A percentile compares a stretch with the other conserved stretches of the same genome.
Evolutionary conservation across 2,113 vertebrate species (phyloP).

Genomic region (Coracopsis vasa): DNA sequence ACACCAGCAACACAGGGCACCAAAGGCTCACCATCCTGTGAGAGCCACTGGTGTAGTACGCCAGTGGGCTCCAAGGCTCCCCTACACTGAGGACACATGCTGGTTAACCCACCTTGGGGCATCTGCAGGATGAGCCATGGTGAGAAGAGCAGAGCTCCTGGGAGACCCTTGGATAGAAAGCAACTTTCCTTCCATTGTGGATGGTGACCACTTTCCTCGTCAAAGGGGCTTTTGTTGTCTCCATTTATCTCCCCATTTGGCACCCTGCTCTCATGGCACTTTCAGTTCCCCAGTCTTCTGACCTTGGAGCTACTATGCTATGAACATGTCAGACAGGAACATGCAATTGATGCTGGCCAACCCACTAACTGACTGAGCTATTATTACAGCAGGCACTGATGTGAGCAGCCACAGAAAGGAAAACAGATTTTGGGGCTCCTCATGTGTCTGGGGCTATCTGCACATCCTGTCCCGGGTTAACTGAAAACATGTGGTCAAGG

Average conservation of each 20-base stretch:
- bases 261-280: not conserved
- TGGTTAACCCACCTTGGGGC: not conserved
- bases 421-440: slow-evolving; percentile 10
- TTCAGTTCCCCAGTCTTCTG: not conserved
- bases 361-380: not conserved
- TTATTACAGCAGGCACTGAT: slow-evolving; percentile 15
- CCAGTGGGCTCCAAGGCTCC: not conserved
- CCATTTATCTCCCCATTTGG: not conserved
- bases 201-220: not conserved
- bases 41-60: accelerated
- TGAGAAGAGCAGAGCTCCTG: not conserved
- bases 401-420: slow-evolving; percentile 39
- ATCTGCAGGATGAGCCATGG: not conserved
- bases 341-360: not conserved
- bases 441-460: not conserved
- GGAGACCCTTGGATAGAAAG: not conserved
- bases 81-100: not conserved
- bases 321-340: not conserved
- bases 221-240: not conserved
- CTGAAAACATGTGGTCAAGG: slow-evolving; percentile 33
- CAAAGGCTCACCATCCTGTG: not conserved
- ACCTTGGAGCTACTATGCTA: not conserved
- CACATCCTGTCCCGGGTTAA: slow-evolving; percentile 9
- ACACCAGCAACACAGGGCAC: not conserved
- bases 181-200: not conserved